Evolutionary conservation across 2,113 vertebrate genomes (phyloP).

Genomic region (Serinus canaria): DNA sequence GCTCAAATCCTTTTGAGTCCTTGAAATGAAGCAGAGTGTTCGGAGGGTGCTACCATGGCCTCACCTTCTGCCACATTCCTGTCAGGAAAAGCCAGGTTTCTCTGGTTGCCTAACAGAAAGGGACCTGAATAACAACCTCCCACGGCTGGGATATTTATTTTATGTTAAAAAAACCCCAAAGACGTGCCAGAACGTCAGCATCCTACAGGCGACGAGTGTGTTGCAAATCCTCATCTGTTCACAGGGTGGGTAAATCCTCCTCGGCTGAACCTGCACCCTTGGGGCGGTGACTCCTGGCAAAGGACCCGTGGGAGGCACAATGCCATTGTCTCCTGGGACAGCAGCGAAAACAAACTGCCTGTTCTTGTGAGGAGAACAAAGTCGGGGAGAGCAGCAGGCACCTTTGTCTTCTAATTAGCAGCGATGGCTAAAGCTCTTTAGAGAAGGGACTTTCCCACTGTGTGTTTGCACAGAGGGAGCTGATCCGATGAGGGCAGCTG

Average conservation of each 20-base stretch:
- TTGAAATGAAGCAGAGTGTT: background rate
- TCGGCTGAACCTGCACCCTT: background rate
- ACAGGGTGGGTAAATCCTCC: background rate
- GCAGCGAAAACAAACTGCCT: background rate
- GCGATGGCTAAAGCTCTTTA: conserved; percentile 29
- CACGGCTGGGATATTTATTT: background rate
- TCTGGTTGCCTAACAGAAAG: background rate
- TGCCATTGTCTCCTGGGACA: background rate
- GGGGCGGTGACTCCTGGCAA: background rate
- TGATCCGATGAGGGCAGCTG: conserved; percentile 39
- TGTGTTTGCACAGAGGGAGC: conserved; percentile 24
- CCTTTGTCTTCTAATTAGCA: conserved; percentile 55
- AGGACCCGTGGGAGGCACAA: background rate
- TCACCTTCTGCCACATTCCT: background rate
- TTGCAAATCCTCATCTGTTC: background rate
- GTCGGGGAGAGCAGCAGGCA: conserved; percentile 5
- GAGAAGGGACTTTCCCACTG: conserved; percentile 35
- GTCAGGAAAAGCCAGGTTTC: background rate
- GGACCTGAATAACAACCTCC: background rate
- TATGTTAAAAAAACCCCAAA: background rate
- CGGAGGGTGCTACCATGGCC: background rate
- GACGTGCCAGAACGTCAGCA: background rate
- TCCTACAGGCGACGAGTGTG: background rate
- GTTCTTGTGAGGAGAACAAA: background rate
- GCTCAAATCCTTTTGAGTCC: background rate